These are phyloP conservation scores for Paradisaea rubra DNA, from an alignment of 2,113 vertebrate genomes.

Conservation along the genomic window DNA sequence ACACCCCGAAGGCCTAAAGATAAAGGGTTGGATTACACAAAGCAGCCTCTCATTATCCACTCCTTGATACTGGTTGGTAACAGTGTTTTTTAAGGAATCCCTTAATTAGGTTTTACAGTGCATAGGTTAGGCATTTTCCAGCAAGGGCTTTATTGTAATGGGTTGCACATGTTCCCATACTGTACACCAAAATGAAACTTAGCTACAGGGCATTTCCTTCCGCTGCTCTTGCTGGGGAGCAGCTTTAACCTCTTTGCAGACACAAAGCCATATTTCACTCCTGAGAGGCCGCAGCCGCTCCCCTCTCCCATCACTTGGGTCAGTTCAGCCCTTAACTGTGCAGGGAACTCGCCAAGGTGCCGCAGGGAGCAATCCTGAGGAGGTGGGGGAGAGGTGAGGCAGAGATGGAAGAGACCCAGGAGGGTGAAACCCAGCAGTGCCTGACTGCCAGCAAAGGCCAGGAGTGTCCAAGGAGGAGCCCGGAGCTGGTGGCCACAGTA, in stretches of 20 bases:
- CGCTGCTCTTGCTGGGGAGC: slow-evolving; percentile 49
- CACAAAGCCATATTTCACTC: slow-evolving; percentile 48
- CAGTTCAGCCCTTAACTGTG: background rate
- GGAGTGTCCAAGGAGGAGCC: background rate
- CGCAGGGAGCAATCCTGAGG: background rate
- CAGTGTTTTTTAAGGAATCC: slow-evolving; percentile 51
- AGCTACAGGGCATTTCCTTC: slow-evolving; percentile 64
- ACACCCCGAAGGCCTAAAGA: slow-evolving; percentile 45
- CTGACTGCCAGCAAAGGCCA: background rate
- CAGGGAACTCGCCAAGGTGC: background rate
- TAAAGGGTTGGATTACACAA: slow-evolving; percentile 57
- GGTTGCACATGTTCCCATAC: slow-evolving; percentile 62
- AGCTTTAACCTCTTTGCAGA: slow-evolving; percentile 47
- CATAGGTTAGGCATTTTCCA: slow-evolving; percentile 65
- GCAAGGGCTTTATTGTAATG: slow-evolving; percentile 63
- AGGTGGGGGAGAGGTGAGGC: background rate
- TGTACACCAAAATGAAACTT: slow-evolving; percentile 47
- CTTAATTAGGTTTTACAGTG: slow-evolving; percentile 66
- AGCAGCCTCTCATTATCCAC: slow-evolving; percentile 53
- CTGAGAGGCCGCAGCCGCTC: background rate
- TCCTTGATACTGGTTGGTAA: slow-evolving; percentile 54
- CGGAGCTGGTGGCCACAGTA: background rate
- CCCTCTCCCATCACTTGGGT: background rate
- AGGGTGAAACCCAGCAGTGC: background rate
- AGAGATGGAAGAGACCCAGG: background rate